These are phyloP conservation scores for Laspeyria flexula DNA, from an alignment of 2,888 invertebrate species.

Conservation along the genomic window DNA sequence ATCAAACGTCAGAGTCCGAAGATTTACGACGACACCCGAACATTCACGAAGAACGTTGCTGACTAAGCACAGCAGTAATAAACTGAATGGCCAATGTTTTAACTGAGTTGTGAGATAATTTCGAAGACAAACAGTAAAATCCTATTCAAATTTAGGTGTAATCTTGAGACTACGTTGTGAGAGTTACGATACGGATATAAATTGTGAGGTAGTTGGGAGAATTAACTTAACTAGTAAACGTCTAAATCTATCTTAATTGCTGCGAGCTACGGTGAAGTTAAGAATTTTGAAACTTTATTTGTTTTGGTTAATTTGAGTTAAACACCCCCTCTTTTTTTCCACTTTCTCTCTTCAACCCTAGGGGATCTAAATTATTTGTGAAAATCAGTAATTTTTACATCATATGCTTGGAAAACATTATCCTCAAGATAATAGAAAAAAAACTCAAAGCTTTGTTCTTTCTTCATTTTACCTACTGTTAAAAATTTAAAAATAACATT, in stretches of 20 bases:
- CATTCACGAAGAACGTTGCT: slow-evolving; percentile 33
- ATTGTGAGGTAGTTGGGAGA: slow-evolving; percentile 10
- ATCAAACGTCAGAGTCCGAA: slow-evolving; percentile 47
- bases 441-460: too few relatives aligned
- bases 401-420: too few relatives aligned
- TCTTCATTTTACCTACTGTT: too few relatives aligned
- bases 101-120: slow-evolving; percentile 31
- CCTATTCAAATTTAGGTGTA: slow-evolving; percentile 17
- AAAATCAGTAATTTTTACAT: too few relatives aligned
- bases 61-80: slow-evolving; percentile 39
- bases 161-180: slow-evolving; percentile 5
- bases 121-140: slow-evolving; percentile 34
- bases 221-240: background rate
- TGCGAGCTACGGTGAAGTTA: background rate
- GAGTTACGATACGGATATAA: slow-evolving; percentile 12
- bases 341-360: too few relatives aligned
- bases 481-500: background rate
- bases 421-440: too few relatives aligned
- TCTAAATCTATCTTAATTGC: too few relatives aligned
- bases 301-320: too few relatives aligned
- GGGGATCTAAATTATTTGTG: too few relatives aligned
- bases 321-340: too few relatives aligned
- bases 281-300: too few relatives aligned
- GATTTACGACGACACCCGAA: slow-evolving; percentile 50
- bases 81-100: slow-evolving; percentile 27